A percentile compares a stretch with the other conserved stretches of the same genome.
Evolutionary conservation across 2,113 vertebrate genomes (phyloP).

Genomic region (Prunella himalayana): DNA sequence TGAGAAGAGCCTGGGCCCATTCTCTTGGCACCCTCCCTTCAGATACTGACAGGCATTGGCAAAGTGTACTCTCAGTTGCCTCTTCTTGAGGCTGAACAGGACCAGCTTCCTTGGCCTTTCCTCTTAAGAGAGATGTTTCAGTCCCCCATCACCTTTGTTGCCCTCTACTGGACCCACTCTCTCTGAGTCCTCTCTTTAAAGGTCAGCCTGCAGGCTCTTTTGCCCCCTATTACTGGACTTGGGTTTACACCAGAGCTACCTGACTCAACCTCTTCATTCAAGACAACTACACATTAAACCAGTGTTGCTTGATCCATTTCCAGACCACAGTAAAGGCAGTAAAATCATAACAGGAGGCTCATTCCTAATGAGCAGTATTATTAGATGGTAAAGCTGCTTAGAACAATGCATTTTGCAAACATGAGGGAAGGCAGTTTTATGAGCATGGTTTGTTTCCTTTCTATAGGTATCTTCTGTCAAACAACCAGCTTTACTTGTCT

Average conservation of each 20-base stretch:
- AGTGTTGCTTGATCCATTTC: neutral
- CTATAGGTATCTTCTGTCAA: neutral
- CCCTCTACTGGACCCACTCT: neutral
- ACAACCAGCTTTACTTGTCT: neutral
- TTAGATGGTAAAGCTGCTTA: neutral
- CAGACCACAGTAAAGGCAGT: neutral
- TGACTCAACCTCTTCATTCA: neutral
- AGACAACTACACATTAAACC: neutral
- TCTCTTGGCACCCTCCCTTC: neutral
- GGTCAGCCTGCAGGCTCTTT: neutral
- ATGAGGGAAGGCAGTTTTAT: fast-evolving
- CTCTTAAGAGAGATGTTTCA: neutral
- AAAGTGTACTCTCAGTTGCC: neutral
- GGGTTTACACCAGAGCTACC: neutral
- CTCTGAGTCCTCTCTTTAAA: neutral
- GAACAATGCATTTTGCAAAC: neutral
- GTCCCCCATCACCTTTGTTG: neutral
- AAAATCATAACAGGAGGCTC: neutral
- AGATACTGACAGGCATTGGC: neutral
- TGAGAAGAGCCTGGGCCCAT: fast-evolving
- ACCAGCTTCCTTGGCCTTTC: neutral
- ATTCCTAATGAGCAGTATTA: neutral
- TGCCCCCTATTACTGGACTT: neutral
- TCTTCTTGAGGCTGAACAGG: neutral
- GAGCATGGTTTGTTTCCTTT: neutral